Evolutionary conservation across 2,113 vertebrate genomes (phyloP), one percentile per base, ranked within the genome.

Genomic region (Nannospalax galili): DNA sequence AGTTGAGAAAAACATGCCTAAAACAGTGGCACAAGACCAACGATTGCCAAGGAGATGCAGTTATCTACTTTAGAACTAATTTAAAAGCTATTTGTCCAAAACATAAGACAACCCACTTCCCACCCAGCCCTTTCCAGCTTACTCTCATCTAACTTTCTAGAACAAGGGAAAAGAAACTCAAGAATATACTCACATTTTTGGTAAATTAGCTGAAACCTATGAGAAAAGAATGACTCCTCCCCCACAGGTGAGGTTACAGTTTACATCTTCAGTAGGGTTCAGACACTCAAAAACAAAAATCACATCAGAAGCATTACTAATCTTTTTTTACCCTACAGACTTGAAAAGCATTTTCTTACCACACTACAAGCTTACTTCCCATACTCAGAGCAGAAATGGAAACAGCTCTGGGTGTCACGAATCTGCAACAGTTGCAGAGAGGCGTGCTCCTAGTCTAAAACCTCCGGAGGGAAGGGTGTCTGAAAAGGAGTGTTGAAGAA

Each of bases 391-490:
- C 52, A 94, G 84, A 95, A 87, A 90, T 87, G 93, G 42, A 86
- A 97, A 82, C 88, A 84, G 92, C 87, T 94, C 91, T 82, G 85
- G 82, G 64, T 26, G 19, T 62, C 84, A 93, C 19, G 35, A n/a
- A 70, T 78, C 95, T 92, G 93, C 62, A 95, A 75, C 37, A 64
- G 84, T 16, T 86, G 93, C 94, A 95, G 74, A 95, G 88, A 92
- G 93, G 84, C 94, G n/a, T n/a, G 95, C 97, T 96, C 87, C 94
- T 10, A 95, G 92, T 93, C 95, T 96, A 97, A 97, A 98, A 97
- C 96, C 97, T 98, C 98, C 98, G 95, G 69, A 80, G 97, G 98
- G 98, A 96, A 98, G 97, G 97, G 98, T 97, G 96, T 96, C 97
- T 97, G 96, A 93, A 95, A 94, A 91, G 72, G 56, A 85, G 93